Evolutionary conservation across 2,113 vertebrate genomes (phyloP).

Genomic region (Hiodon tergisus): DNA sequence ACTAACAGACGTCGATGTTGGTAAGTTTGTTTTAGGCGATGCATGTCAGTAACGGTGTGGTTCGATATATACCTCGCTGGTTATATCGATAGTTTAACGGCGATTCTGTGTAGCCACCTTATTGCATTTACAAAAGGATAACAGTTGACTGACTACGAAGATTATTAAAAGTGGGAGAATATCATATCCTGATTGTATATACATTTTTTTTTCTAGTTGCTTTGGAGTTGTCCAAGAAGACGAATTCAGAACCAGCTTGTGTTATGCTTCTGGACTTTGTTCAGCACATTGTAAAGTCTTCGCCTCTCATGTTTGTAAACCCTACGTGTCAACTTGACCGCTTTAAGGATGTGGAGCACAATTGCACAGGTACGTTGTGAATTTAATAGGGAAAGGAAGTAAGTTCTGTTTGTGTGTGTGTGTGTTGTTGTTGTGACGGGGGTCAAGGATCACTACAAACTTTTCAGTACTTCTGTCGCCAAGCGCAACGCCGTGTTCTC

Average conservation of each 20-base stretch:
- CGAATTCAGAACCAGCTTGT: conserved; percentile 82
- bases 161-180: too few relatives aligned
- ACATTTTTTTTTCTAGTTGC: conserved; percentile 67
- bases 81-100: too few relatives aligned
- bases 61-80: too few relatives aligned
- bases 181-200: too few relatives aligned
- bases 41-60: not conserved
- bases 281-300: conserved; percentile 94
- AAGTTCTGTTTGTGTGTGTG: too few relatives aligned
- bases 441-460: too few relatives aligned
- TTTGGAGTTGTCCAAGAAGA: conserved; percentile 85
- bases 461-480: too few relatives aligned
- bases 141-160: too few relatives aligned
- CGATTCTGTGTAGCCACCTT: too few relatives aligned
- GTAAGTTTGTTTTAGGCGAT: conserved; percentile 58
- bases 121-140: too few relatives aligned
- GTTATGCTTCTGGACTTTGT: conserved; percentile 97
- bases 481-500: not conserved
- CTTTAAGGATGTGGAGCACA: conserved; percentile 61
- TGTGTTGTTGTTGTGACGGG: too few relatives aligned
- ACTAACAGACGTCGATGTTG: conserved; percentile 88
- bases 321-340: conserved; percentile 66
- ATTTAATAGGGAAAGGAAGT: not conserved
- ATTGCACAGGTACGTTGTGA: conserved; percentile 69
- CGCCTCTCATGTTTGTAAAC: conserved; percentile 89